Conservation (phyloP, 2,113 vertebrate genomes). For the Poicephalus gulielmi region DNA sequence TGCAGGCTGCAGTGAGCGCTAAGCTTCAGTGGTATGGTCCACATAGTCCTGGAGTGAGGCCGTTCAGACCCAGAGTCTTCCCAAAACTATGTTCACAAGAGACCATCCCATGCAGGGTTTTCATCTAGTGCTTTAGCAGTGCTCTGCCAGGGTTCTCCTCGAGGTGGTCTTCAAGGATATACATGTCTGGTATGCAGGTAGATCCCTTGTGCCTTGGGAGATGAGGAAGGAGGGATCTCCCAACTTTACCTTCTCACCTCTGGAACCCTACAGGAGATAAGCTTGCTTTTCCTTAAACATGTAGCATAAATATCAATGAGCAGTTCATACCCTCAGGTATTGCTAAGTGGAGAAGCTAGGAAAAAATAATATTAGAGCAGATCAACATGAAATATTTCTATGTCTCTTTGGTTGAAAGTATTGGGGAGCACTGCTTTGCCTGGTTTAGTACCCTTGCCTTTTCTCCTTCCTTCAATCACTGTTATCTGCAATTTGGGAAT, state of each 20-base stretch:
- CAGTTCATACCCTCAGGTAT: not conserved
- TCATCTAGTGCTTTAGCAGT: not conserved
- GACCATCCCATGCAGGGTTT: not conserved
- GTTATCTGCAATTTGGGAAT: not conserved
- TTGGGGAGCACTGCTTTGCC: not conserved
- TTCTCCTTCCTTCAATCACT: slow-evolving; percentile 2
- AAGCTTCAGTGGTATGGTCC: not conserved
- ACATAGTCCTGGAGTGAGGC: not conserved
- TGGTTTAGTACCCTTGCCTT: not conserved
- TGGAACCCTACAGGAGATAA: not conserved
- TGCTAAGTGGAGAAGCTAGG: not conserved
- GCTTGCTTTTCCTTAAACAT: not conserved
- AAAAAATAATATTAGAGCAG: not conserved
- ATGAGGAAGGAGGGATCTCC: not conserved
- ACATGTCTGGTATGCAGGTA: rapidly evolving
- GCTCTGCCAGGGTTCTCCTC: not conserved
- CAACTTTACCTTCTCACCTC: not conserved
- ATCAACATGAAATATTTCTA: not conserved
- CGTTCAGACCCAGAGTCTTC: not conserved
- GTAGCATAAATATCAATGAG: not conserved
- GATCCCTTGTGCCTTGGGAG: not conserved
- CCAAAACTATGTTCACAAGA: not conserved
- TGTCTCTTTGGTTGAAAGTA: not conserved
- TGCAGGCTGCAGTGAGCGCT: not conserved
- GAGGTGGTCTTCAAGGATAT: not conserved